Conservation (phyloP, 1,140 invertebrate species). For the Papilio polytes region DNA sequence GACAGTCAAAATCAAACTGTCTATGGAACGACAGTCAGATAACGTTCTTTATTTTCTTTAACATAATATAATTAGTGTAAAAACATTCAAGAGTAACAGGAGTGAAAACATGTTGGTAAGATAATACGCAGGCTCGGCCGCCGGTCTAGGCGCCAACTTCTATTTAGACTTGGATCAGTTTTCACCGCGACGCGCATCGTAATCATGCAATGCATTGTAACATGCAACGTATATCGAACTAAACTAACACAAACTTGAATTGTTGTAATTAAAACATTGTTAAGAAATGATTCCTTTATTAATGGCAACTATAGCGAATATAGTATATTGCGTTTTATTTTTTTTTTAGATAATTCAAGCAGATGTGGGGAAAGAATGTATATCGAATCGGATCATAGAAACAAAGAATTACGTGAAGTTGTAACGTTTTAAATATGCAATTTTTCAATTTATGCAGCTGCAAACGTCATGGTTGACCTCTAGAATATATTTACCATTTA, state of each 20-base stretch:
- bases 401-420: neutral
- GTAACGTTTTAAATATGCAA: neutral
- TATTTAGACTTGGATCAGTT: neutral
- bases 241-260: neutral
- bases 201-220: constrained; percentile 14
- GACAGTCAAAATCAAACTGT: neutral
- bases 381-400: too few species aligned
- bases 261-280: neutral
- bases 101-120: constrained; percentile 21
- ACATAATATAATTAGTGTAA: neutral
- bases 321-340: too few species aligned
- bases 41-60: neutral
- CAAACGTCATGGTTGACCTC: neutral
- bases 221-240: neutral
- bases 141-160: constrained; percentile 11
- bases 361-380: neutral
- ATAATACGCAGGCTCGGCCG: neutral
- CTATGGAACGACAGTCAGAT: neutral
- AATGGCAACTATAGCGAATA: neutral
- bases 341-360: too few species aligned
- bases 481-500: constrained; percentile 3
- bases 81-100: neutral
- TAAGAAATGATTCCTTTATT: neutral
- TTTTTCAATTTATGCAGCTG: neutral
- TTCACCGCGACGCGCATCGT: neutral